Base-by-base conservation (phyloP, 2,888 invertebrate genomes). In the Danaus chrysippus region DNA sequence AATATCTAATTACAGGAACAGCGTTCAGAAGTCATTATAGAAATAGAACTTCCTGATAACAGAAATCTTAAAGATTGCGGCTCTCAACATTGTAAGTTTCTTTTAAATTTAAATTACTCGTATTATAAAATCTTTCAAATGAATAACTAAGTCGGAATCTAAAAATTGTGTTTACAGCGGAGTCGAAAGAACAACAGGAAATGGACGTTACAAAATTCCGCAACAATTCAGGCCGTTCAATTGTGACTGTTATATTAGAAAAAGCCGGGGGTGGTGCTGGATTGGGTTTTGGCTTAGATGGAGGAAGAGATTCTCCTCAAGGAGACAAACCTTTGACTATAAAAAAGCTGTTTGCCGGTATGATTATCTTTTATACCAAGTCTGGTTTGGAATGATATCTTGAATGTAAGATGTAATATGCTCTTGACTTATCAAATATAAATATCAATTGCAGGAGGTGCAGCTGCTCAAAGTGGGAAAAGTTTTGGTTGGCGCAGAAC, bases 311-410 rank as follows among this genome's bases (percentile, higher is more conserved):
- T 82, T 98, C 98, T 23, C 97, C 97, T 8, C 92, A 94, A 65
- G 98, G 98, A 23, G 97, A 98, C 84, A 93, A 94, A 75, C 97
- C 98, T 55, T 93, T 98, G 67, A 93, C 95, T 59, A 94, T 98
- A 74, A 98, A 98, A 86, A 97, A 98, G 91, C 94, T 98, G 72
- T 98, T 98, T 81, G 96, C 96, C 92, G 98, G 98, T 98, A 85
- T 81, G 72, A 63, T 43, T 64, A 53, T 34, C 15, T 57, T 60
- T 57, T 57, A 43, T 61, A 60, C 53, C 9, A 56, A 42, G 74
- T 41, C 23, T 44, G 46, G 54, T 77, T n/a, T 71, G 95, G 23
- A 34, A 34, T 34, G 23, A 34, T 6, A 3, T 34, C 6, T 34
- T 34, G 3, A 34, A 34, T 34, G 23, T 34, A 34, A 34, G 2